Percentiles rank a stretch among this genome's conserved stretches.
These are phyloP conservation scores for Sebastes trivittatus DNA, from an alignment of 2,797 vertebrate species.

Conservation along the genomic window DNA sequence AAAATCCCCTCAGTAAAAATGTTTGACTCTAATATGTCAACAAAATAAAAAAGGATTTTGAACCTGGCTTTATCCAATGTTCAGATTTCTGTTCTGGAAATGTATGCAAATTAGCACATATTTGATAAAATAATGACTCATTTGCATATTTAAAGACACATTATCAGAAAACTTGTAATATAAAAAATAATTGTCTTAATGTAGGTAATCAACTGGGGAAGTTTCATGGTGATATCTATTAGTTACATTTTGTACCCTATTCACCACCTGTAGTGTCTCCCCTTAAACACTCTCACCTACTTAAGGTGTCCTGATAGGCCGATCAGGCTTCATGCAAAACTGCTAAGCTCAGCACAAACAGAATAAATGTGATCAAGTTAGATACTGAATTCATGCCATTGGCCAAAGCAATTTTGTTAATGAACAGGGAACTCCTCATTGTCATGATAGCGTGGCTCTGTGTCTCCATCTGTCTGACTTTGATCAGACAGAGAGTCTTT, in stretches of 20 bases:
- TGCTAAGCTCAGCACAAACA: slow-evolving; percentile 34
- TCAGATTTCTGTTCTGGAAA: no score
- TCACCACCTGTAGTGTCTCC: no score
- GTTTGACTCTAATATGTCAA: no score
- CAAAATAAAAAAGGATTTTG: no score
- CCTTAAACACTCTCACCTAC: not conserved
- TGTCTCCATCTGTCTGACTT: slow-evolving; percentile 28
- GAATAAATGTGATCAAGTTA: slow-evolving; percentile 35
- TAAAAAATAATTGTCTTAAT: not conserved
- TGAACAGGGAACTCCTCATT: slow-evolving; percentile 43
- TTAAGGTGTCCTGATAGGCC: not conserved
- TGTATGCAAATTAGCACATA: not conserved
- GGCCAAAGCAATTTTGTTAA: slow-evolving; percentile 57
- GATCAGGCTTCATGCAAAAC: not conserved
- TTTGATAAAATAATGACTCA: not conserved
- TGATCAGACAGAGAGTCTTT: slow-evolving; percentile 49
- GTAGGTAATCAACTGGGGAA: not conserved
- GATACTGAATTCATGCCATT: slow-evolving; percentile 10
- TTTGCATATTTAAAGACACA: not conserved
- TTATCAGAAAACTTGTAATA: not conserved
- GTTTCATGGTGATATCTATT: not conserved
- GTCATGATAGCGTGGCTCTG: slow-evolving; percentile 35
- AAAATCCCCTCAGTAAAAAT: no score
- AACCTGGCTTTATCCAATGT: no score
- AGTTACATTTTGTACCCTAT: not conserved